Percentiles rank a stretch among this genome's conserved stretches.
Evolutionary conservation across 2,888 invertebrate genomes (phyloP).

Genomic region (Lasioglossum oenotherae): DNA sequence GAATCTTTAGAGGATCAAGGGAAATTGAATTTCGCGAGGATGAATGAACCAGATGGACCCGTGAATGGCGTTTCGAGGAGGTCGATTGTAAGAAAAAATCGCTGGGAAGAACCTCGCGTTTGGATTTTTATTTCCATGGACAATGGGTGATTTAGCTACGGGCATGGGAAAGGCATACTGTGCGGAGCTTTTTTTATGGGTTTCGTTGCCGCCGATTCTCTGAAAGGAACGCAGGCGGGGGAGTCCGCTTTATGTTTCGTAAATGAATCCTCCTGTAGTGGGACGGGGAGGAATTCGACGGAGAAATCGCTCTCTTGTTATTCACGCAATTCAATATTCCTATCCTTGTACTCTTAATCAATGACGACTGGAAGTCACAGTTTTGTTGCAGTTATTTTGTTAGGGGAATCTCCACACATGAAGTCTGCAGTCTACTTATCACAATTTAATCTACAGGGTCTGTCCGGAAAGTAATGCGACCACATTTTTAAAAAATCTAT

Average conservation of each 20-base stretch:
- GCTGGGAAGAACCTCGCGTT: slow-evolving; percentile 29
- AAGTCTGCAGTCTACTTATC: neutral
- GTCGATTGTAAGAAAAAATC: slow-evolving; percentile 9
- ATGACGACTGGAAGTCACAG: neutral
- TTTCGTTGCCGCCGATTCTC: neutral
- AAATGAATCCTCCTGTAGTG: neutral
- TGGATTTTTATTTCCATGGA: slow-evolving; percentile 39
- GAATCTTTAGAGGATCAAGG: neutral
- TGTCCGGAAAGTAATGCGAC: too few relatives aligned
- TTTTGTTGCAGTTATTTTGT: neutral
- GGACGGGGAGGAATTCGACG: neutral
- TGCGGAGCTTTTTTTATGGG: neutral
- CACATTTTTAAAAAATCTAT: too few relatives aligned
- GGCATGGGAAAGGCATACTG: neutral
- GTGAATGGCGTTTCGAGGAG: neutral
- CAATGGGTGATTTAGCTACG: slow-evolving; percentile 55
- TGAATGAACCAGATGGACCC: slow-evolving; percentile 13
- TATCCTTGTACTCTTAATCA: neutral
- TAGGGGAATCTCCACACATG: neutral
- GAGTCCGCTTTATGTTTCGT: slow-evolving; percentile 25
- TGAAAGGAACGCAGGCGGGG: slow-evolving; percentile 28
- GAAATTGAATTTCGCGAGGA: slow-evolving; percentile 34
- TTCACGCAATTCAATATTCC: neutral
- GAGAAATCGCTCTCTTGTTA: neutral
- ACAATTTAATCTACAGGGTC: too few relatives aligned